Conservation (phyloP, 2,888 invertebrate genomes). For the Germaria angustata region DNA sequence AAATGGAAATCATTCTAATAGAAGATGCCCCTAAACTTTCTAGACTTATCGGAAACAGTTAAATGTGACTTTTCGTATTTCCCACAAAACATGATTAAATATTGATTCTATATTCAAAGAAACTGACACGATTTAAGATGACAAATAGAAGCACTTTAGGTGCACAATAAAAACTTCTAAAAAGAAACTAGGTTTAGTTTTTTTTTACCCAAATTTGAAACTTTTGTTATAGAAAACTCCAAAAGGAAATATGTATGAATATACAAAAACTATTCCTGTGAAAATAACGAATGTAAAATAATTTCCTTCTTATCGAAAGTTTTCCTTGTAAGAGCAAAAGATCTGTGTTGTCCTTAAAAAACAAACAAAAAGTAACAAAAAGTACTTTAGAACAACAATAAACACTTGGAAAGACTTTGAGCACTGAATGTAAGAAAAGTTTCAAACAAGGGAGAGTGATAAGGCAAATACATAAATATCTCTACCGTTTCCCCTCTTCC, state of each 20-base stretch:
- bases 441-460: not conserved
- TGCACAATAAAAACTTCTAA: too few relatives aligned
- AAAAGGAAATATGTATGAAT: not conserved
- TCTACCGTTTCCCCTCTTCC: not conserved
- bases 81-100: too few relatives aligned
- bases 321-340: not conserved
- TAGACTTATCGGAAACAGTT: too few relatives aligned
- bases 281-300: not conserved
- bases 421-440: not conserved
- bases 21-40: too few relatives aligned
- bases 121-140: too few relatives aligned
- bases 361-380: not conserved
- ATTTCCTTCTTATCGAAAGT: not conserved
- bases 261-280: too few relatives aligned
- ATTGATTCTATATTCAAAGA: too few relatives aligned
- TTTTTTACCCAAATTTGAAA: too few relatives aligned
- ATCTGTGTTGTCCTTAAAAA: not conserved
- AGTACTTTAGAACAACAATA: not conserved
- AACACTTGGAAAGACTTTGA: not conserved
- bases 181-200: too few relatives aligned
- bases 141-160: too few relatives aligned
- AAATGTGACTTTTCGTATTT: too few relatives aligned
- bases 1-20: too few relatives aligned
- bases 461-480: not conserved
- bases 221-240: not conserved